Conservation (phyloP, 2,113 vertebrate species). For the Oostethus manadensis region DNA sequence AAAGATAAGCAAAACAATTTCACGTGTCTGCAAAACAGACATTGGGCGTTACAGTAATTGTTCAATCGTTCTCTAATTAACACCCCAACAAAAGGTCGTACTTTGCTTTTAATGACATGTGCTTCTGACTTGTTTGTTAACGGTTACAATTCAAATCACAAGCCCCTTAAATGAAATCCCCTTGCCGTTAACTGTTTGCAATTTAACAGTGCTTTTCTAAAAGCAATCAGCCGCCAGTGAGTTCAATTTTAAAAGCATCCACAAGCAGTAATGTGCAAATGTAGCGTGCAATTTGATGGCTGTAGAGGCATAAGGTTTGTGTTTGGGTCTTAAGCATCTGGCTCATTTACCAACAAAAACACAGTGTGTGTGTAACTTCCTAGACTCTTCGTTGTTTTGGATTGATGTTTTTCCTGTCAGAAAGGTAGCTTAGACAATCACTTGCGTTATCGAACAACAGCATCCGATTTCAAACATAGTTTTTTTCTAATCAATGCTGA, state of each 20-base stretch:
- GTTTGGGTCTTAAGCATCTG: constrained; percentile 35
- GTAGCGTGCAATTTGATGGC: constrained; percentile 23
- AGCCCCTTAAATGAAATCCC: constrained; percentile 32
- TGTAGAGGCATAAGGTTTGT: constrained; percentile 23
- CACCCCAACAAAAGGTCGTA: constrained; percentile 49
- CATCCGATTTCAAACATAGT: background rate
- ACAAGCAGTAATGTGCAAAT: constrained; percentile 27
- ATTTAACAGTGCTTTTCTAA: constrained; percentile 27
- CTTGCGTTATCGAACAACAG: background rate
- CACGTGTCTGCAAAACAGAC: constrained; percentile 16
- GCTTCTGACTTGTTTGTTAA: constrained; percentile 15
- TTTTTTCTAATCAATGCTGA: background rate
- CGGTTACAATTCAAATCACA: constrained; percentile 45
- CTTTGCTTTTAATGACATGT: constrained; percentile 15
- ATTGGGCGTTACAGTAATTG: constrained; percentile 16
- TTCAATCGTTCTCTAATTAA: constrained; percentile 49
- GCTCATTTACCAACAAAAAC: constrained; percentile 21
- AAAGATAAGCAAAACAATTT: constrained; percentile 25
- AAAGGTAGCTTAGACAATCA: background rate
- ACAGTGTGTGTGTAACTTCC: background rate
- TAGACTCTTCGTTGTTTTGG: constrained; percentile 3
- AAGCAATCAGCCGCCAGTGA: constrained; percentile 28
- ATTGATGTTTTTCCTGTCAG: background rate
- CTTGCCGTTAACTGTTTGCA: constrained; percentile 32
- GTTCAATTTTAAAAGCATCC: constrained; percentile 27